These are phyloP conservation scores for Brotula barbata DNA, from an alignment of 2,797 vertebrate species.

Conservation along the genomic window DNA sequence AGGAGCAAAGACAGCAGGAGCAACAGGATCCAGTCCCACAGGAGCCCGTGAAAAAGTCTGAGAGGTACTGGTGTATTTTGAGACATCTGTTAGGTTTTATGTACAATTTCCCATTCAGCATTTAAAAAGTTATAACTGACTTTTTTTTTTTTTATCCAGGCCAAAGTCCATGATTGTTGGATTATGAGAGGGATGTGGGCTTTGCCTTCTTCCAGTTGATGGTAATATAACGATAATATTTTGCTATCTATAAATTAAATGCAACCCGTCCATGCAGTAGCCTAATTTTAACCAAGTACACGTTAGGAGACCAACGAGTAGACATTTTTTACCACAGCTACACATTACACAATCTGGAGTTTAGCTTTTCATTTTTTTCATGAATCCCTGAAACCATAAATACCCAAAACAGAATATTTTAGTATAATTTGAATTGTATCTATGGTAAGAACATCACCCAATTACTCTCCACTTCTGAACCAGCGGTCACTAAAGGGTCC, in stretches of 20 bases:
- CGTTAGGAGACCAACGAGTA: background rate
- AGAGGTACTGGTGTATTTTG: slow-evolving; percentile 59
- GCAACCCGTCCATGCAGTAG: slow-evolving; percentile 1
- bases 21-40: slow-evolving; percentile 66
- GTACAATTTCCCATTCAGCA: no score
- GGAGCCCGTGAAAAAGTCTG: slow-evolving; percentile 66
- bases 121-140: background rate
- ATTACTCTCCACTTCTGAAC: background rate
- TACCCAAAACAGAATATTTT: background rate
- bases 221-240: slow-evolving; percentile 35
- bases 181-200: slow-evolving; percentile 43
- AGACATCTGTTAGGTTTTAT: fast-evolving
- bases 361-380: background rate
- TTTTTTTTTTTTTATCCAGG: slow-evolving; percentile 49
- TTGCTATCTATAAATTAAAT: slow-evolving; percentile 20
- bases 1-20: slow-evolving; percentile 72
- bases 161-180: slow-evolving; percentile 72
- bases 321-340: background rate
- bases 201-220: slow-evolving; percentile 11
- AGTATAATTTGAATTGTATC: background rate
- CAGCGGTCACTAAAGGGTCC: background rate
- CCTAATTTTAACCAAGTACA: background rate
- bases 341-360: no score
- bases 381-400: background rate
- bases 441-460: background rate